phyloP scores from a whole-genome alignment of 2,113 vertebrate species.

The pig (Sus scrofa) region DNA sequence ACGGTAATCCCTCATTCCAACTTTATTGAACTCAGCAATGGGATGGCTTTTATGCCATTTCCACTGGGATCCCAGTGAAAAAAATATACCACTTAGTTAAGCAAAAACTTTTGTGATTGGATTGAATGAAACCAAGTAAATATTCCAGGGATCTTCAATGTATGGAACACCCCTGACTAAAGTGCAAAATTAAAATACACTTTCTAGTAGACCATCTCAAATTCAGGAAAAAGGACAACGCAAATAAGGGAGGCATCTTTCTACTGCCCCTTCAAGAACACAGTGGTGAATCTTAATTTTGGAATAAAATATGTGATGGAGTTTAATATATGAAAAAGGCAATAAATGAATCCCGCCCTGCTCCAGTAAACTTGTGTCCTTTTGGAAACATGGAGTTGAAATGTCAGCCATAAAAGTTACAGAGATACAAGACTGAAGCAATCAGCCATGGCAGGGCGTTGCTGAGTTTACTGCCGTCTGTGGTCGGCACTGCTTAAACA shows the following conservation, averaged over 20 bases:
- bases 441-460: background rate
- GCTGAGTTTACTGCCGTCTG: background rate
- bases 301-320: conserved; percentile 13
- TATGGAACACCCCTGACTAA: background rate
- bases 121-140: conserved; percentile 47
- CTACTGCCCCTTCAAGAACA: background rate
- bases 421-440: background rate
- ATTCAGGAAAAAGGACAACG: background rate
- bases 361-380: background rate
- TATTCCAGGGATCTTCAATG: background rate
- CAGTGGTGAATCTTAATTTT: conserved; percentile 25
- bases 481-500: background rate
- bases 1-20: background rate
- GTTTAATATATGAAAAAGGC: conserved; percentile 42
- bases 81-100: background rate
- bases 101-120: background rate
- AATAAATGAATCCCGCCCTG: conserved; percentile 31
- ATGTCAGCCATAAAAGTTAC: background rate
- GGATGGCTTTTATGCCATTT: background rate
- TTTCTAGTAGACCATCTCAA: background rate
- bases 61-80: background rate
- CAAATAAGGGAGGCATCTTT: background rate
- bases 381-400: background rate
- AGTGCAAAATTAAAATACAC: background rate
- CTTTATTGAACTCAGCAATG: background rate